These are phyloP conservation scores for Tachuris rubrigastra DNA, from an alignment of 2,113 vertebrate genomes.

Conservation along the genomic window DNA sequence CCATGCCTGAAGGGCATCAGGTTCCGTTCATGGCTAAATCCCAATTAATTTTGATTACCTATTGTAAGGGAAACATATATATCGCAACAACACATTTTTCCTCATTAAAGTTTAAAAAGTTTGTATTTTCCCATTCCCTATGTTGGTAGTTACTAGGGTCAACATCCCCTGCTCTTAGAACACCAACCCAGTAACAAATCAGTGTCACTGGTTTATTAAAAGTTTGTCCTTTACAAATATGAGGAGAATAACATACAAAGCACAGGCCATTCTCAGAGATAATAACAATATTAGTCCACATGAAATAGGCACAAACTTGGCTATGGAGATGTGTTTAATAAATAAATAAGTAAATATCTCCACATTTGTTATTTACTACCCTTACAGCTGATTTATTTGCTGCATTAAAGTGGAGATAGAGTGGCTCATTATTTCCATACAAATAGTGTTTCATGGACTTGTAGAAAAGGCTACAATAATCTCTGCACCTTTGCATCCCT, in stretches of 20 bases:
- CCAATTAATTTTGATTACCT: not conserved
- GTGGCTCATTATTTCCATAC: not conserved
- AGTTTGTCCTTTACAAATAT: not conserved
- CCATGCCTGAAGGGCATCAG: not conserved
- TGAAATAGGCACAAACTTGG: not conserved
- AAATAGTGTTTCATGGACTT: not conserved
- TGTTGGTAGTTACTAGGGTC: not conserved
- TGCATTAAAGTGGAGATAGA: not conserved
- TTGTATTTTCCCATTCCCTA: not conserved
- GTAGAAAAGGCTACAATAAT: not conserved
- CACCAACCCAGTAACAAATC: not conserved
- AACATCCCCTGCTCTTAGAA: not conserved
- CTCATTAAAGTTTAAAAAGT: not conserved
- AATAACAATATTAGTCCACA: not conserved
- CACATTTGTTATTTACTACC: not conserved
- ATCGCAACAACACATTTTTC: not conserved
- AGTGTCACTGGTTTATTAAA: no score
- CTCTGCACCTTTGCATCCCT: slow-evolving; percentile 42
- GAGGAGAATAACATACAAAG: not conserved
- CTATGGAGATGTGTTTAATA: not conserved
- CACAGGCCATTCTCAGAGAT: not conserved
- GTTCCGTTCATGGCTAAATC: not conserved
- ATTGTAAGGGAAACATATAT: not conserved
- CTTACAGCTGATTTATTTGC: not conserved
- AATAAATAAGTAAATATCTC: not conserved